A percentile compares a stretch with the other conserved stretches of the same genome.
These are phyloP conservation scores for Cyclophora punctaria DNA, from an alignment of 2,888 invertebrate species.

Conservation along the genomic window DNA sequence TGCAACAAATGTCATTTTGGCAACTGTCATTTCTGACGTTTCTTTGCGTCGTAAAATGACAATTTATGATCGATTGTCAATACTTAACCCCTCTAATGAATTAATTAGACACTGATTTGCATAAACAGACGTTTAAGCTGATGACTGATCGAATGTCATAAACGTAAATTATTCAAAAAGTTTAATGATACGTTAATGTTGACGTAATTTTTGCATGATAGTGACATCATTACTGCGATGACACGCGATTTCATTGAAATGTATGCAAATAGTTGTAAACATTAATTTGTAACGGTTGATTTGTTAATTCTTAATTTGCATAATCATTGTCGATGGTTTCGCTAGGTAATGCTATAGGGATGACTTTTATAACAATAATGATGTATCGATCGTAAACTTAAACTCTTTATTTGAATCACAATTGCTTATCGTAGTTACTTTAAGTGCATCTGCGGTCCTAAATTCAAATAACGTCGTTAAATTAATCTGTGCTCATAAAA, in stretches of 20 bases:
- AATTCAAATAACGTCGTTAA: conserved; percentile 14
- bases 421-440: conserved; percentile 36
- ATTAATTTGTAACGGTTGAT: conserved; percentile 74
- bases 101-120: conserved; percentile 54
- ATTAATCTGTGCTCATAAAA: conserved; percentile 21
- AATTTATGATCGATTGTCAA: conserved; percentile 46
- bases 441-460: conserved; percentile 47
- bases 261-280: conserved; percentile 68
- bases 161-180: conserved; percentile 40
- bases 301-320: conserved; percentile 46
- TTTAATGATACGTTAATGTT: conserved; percentile 50
- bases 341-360: conserved; percentile 30
- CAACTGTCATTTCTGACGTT: conserved; percentile 31
- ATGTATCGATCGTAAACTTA: conserved; percentile 57
- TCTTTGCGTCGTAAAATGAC: conserved; percentile 45
- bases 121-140: conserved; percentile 40
- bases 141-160: conserved; percentile 66
- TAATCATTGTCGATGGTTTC: conserved; percentile 34
- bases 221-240: conserved; percentile 39
- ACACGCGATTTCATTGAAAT: conserved; percentile 61
- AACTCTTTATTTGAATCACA: conserved; percentile 36
- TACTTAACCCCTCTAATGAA: conserved; percentile 50
- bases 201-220: conserved; percentile 36
- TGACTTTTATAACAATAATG: conserved; percentile 63
- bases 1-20: conserved; percentile 35